Evolutionary conservation across 2,797 vertebrate genomes (phyloP), one percentile per base, ranked within the genome.

Genomic region (Enteromius paludinosus): DNA sequence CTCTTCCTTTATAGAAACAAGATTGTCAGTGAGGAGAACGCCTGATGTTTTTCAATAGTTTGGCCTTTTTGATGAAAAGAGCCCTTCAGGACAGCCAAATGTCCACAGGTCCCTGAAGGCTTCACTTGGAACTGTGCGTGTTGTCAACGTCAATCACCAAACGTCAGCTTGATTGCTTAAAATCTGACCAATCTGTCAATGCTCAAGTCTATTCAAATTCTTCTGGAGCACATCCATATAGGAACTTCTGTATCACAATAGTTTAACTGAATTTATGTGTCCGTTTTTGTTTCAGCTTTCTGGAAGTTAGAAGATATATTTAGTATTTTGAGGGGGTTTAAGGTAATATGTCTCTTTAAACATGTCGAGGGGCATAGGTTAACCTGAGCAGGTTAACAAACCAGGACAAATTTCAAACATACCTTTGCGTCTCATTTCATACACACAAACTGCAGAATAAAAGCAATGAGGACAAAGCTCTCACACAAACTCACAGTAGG

Each of bases 51-150:
- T 70, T 87, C 68, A 83, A 87, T 69, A 68, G 71, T 74, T 86
- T 82, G 83, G 54, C 84, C 87, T 88, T 87, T 84, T 82, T 65
- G 56, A 82, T 91, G 83, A 87, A 89, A 87, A 82, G 81, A 87
- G 82, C 84, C 83, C 82, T 87, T 90, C 79, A 91, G 88, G 74
- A 56, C 83, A 84, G 80, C n/a, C 23, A 85, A 89, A 90, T 89
- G 86, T 82, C 84, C 79, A 75, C 83, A 23, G 70, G 65, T 88
- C 88, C 83, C 89, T 1, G 1, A 45, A 84, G 87, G 85, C 83
- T 79, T 87, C 28, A 87, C 79, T 85, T 78, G 86, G 89, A 86
- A 87, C 87, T n/a, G 7, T 66, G 15, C 70, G 81, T 84, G 87
- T 85, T 87, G 83, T 81, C 59, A 61, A 81, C 79, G 56, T 87